Evolutionary conservation across 2,113 vertebrate species (phyloP).

Genomic region (Elachura formosa): DNA sequence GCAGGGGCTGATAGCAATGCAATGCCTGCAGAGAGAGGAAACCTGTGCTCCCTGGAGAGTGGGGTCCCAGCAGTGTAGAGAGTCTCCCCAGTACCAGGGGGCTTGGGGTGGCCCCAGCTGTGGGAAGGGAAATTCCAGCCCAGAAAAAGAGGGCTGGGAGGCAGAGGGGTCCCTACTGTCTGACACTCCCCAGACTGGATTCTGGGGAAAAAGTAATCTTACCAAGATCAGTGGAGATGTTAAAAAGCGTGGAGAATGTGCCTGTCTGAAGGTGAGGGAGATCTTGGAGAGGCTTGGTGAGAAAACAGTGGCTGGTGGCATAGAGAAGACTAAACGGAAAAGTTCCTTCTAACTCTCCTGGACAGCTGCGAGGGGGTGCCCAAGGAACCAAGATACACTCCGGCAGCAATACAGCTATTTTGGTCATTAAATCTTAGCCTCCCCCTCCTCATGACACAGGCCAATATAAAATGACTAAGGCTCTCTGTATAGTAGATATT

Average conservation of each 20-base stretch:
- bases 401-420: not conserved
- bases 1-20: not conserved
- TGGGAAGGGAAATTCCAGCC: not conserved
- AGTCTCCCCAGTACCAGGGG: not conserved
- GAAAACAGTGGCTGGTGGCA: not conserved
- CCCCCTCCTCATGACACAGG: not conserved
- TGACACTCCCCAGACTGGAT: not conserved
- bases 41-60: not conserved
- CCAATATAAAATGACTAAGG: not conserved
- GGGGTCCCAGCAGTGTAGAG: not conserved
- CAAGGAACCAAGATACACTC: not conserved
- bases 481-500: not conserved
- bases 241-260: not conserved
- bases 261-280: not conserved
- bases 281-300: not conserved
- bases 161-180: not conserved
- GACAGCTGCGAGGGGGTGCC: not conserved
- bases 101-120: not conserved
- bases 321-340: not conserved
- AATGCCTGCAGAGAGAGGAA: not conserved
- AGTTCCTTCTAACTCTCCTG: not conserved
- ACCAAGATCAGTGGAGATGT: not conserved
- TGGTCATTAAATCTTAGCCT: not conserved
- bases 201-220: accelerated
- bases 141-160: not conserved